A percentile compares a stretch with the other conserved stretches of the same genome.
Evolutionary conservation across 1,140 invertebrate genomes (phyloP).

Genomic region (Ceratina australensis): DNA sequence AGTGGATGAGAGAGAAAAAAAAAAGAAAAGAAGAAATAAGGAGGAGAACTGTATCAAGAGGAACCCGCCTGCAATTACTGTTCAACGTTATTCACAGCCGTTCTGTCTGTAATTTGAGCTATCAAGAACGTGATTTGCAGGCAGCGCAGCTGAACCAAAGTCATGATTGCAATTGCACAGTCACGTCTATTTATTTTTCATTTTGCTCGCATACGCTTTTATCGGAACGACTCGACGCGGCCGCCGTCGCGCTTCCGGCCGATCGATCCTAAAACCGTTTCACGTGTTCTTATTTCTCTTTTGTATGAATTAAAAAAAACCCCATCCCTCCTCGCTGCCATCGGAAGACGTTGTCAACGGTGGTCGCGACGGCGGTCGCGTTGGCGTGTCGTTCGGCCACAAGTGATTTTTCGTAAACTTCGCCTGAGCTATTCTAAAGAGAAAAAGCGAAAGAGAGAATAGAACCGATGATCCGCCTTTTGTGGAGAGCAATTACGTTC

Average conservation of each 20-base stretch:
- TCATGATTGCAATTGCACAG: conserved; percentile 38
- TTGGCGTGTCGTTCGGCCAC: conserved; percentile 12
- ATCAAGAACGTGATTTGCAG: conserved; percentile 5
- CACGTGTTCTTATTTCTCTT: not conserved
- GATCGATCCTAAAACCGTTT: not conserved
- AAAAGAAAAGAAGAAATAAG: not conserved
- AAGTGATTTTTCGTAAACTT: conserved; percentile 54
- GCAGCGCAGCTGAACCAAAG: conserved; percentile 35
- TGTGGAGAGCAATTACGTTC: conserved; percentile 20
- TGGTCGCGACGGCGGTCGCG: not conserved
- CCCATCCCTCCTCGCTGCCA: too few species aligned
- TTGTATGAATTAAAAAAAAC: too few species aligned
- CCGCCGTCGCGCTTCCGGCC: not conserved
- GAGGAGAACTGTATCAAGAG: conserved; percentile 11
- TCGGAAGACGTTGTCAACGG: too few species aligned
- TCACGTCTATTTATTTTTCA: conserved; percentile 41
- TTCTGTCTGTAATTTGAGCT: too few species aligned
- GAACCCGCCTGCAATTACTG: conserved; percentile 29
- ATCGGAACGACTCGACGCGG: conserved; percentile 14
- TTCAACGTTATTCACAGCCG: conserved; percentile 20
- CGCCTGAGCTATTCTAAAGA: conserved; percentile 27
- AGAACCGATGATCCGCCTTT: not conserved
- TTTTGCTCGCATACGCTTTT: conserved; percentile 45
- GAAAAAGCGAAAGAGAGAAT: not conserved
- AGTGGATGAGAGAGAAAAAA: not conserved